These are phyloP conservation scores for Callitettix versicolor DNA, from an alignment of 1,140 invertebrate species.

Conservation along the genomic window DNA sequence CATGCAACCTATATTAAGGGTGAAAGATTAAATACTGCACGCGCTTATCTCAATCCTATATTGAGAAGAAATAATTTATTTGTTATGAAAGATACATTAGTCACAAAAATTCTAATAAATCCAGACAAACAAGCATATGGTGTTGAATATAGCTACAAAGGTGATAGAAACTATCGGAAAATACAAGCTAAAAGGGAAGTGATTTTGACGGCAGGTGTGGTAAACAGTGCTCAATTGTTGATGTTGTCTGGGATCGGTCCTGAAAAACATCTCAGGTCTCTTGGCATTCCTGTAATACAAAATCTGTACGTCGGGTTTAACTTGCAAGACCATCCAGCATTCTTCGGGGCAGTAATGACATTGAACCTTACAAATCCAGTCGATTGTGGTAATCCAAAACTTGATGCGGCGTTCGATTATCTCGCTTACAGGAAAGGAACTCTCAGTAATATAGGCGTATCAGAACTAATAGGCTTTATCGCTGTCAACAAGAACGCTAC, in stretches of 20 bases:
- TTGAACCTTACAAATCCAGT: conserved; percentile 66
- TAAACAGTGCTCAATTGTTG: conserved; percentile 69
- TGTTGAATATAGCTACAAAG: not conserved
- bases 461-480: conserved; percentile 73
- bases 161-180: not conserved
- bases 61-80: not conserved
- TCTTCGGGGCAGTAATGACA: conserved; percentile 71
- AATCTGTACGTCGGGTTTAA: conserved; percentile 58
- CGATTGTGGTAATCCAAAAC: conserved; percentile 60
- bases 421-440: conserved; percentile 33
- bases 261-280: conserved; percentile 51
- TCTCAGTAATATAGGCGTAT: conserved; percentile 58
- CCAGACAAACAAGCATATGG: not conserved
- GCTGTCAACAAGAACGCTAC: conserved; percentile 67
- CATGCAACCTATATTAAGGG: not conserved
- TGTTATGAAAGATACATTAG: not conserved
- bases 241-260: conserved; percentile 85
- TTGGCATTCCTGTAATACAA: conserved; percentile 60
- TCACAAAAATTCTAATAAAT: conserved; percentile 1
- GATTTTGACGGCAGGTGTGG: conserved; percentile 32
- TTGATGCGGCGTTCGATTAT: conserved; percentile 57
- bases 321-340: conserved; percentile 70
- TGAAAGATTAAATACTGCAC: not conserved
- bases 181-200: not conserved
- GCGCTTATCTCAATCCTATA: not conserved